phyloP scores from a whole-genome alignment of 2,797 vertebrate species.

The Pteropus rufus region DNA sequence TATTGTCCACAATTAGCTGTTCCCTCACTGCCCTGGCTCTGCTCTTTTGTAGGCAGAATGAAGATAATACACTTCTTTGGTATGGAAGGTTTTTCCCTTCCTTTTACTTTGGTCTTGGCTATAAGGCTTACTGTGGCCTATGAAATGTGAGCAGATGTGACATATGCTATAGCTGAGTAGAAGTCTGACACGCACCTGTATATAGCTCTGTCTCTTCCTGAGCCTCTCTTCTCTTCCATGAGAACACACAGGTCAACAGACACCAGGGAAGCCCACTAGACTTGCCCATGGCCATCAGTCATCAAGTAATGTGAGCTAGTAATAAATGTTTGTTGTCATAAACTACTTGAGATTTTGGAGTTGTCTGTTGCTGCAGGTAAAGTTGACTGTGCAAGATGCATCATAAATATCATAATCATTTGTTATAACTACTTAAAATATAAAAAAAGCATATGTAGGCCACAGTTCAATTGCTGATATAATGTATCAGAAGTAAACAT shows the following conservation, averaged over 20 bases:
- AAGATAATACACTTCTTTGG: not conserved
- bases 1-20: not conserved
- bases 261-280: rapidly evolving
- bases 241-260: not conserved
- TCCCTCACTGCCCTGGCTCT: too few species aligned
- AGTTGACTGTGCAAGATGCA: not conserved
- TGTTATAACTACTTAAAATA: conserved; percentile 19
- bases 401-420: not conserved
- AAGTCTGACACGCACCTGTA: not conserved
- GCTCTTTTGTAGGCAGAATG: not conserved
- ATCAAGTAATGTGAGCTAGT: not conserved
- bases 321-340: not conserved
- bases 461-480: not conserved
- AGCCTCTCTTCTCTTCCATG: not conserved
- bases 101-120: not conserved
- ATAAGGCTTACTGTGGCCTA: not conserved
- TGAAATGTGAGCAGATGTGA: not conserved
- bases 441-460: not conserved
- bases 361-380: not conserved
- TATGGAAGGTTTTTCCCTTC: not conserved
- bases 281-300: not conserved
- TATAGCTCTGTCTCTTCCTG: not conserved
- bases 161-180: not conserved
- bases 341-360: not conserved
- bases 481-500: not conserved